Base-by-base conservation (phyloP, 2,888 invertebrate species). In the Drosophila acutilabella region DNA sequence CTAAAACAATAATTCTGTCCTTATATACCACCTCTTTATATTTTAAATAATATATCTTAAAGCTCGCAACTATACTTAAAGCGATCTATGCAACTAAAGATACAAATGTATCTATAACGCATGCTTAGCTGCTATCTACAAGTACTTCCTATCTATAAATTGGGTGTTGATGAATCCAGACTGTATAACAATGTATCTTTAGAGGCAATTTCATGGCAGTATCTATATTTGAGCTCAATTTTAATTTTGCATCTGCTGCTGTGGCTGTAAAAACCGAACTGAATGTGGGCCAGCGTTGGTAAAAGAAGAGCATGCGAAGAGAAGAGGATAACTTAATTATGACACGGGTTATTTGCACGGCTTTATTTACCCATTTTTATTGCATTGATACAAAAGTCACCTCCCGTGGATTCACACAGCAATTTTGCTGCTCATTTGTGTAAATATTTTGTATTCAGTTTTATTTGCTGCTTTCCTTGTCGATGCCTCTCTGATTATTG, bases 321-420 rank as follows among this genome's bases (percentile, higher is more conserved):
- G 44, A 10, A 47, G 44, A 13, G 38, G 50, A 7, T 18, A 52
- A 54, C 50, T 78, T 88, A 85, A 81, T 81, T 82, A 88, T 76
- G 78, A 73, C 88, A 80, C 73, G 53, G 59, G 40, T 50, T 88
- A 70, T 82, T 79, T 79, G 47, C 67, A 38, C 20, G 44, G 41
- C 23, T 69, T 54, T 78, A 61, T 77, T 78, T 60, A 66, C 61
- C 18, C 38, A 50, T 14, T 56, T 53, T 66, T 57, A 53, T 60
- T 69, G 47, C 56, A 41, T 30, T 61, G 47, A 44, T 56, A 45
- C 40, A 66, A 47, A 47, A 41, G 23, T 23, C 40, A 44, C 38
- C 47, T 59, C 41, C 26, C 42, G 47, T 48, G 48, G 26, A 59
- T 54, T 48, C 41, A 48, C 26, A 56, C 51, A 67, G 53, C 42